Evolutionary conservation across 2,797 vertebrate genomes (phyloP), one percentile per base, ranked within the genome.

Genomic region (Microctenopoma stevenorrisi): DNA sequence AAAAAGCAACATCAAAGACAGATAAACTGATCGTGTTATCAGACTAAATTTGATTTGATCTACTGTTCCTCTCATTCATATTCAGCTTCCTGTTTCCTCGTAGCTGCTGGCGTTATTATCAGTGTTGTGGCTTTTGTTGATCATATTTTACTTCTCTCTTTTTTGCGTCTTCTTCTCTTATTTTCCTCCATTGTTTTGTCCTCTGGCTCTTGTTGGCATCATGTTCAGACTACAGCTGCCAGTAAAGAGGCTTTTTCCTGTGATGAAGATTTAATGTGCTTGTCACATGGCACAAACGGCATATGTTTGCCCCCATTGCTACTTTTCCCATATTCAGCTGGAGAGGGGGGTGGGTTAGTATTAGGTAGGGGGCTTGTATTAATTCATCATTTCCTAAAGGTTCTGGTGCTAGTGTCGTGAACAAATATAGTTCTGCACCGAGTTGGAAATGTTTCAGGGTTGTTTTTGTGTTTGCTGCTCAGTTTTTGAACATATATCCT

Each of bases 21-120:
- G 69, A 91, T 86, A 88, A 90, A 91, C 94, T 86, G 91, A 93
- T 90, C 89, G 93, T 94, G 93, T 93, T 91, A 91, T 93, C 90
- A 87, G 91, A 93, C 92, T 93, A 75, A 86, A 91, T 93, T 92
- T 71, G 43, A 75, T 82, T 68, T 65, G 70, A 80, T 64, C 67
- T 46, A 22, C 59, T 22, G 9, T 63, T 81, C 42, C 63, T 49
- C 51, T 38, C 28, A 63, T 71, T 52, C 14, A 69, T 68, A 44
- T 67, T 76, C 62, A 4, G 44, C 74, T 77, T 80, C 56, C 50
- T 79, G 63, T 67, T 77, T 68, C 44, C 67, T 18, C 37, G 25
- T 18, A 48, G 59, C 55, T 57, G 38, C 46, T 47, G 40, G 15
- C 2, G 7, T 70, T 55, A 8, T 50, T 35, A 50, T 63, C 68